Base-by-base conservation (phyloP, 2,888 invertebrate genomes). In the Syrphus vitripennis region DNA sequence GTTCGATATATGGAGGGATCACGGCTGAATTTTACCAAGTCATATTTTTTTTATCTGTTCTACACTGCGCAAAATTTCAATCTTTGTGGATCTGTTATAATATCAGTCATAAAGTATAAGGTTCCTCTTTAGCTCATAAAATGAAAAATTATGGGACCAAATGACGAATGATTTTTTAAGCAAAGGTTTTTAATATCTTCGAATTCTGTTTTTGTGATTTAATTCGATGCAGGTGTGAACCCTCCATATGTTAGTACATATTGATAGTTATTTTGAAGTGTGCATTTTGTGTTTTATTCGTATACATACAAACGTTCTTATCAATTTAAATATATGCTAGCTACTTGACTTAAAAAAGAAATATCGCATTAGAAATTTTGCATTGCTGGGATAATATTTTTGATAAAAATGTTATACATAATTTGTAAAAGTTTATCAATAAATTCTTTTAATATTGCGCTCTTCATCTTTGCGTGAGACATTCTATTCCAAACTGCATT, bases 251-350 rank as follows among this genome's bases (percentile, higher is more conserved):
- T n/a, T n/a, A n/a, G n/a, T n/a, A 87, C 77, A 83, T 88, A 78
- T n/a, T n/a, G n/a, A n/a, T n/a, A 9, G 50, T 72, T 69, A 72
- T 61, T 87, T 77, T 80, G 37, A 59, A 67, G 75, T 71, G 70
- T 82, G 69, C 65, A 71, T 45, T 75, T 72, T 87, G n/a, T 78
- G 61, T 80, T 69, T 83, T 78, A 88, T 88, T 91, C 90, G 90
- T 90, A 65, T 65, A 65, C 65, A 90, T 91, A 90, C 90, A 91
- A 91, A 90, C 89, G 88, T 88, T 90, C 88, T 88, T 79, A 76
- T 88, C 74, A 48, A 72, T 80, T 83, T 37, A 57, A 65, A 67
- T 72, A 76, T 69, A 57, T 50, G 55, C 79, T 83, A 87, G 57
- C 83, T 83, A 86, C 72, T 70, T 70, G 48, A 29, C 40, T 63